These are phyloP conservation scores for Neoascia interrupta DNA, from an alignment of 2,888 invertebrate genomes.

Conservation along the genomic window DNA sequence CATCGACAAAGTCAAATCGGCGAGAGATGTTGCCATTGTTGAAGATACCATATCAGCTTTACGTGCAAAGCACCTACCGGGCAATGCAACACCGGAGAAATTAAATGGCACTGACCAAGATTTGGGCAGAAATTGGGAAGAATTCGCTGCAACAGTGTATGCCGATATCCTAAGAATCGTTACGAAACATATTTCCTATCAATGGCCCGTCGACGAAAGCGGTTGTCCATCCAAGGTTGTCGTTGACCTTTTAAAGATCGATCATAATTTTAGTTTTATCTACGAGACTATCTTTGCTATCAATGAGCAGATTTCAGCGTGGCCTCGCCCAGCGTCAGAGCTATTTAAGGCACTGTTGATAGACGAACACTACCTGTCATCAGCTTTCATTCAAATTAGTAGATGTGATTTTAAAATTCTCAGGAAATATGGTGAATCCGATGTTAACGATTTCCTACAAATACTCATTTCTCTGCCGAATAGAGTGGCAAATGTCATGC, in stretches of 20 bases:
- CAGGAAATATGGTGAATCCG: constrained; percentile 70
- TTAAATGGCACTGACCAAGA: constrained; percentile 81
- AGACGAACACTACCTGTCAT: constrained; percentile 73
- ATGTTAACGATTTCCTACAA: constrained; percentile 81
- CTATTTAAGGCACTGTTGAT: constrained; percentile 72
- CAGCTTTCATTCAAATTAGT: constrained; percentile 73
- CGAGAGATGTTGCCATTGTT: constrained; percentile 76
- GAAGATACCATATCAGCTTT: constrained; percentile 75
- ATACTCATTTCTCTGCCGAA: constrained; percentile 85
- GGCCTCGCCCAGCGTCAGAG: constrained; percentile 63
- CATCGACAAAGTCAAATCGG: constrained; percentile 76
- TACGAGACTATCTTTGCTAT: constrained; percentile 73
- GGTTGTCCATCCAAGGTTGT: constrained; percentile 47
- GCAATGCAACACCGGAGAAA: constrained; percentile 84
- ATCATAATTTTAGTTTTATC: constrained; percentile 75
- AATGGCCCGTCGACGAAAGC: constrained; percentile 81
- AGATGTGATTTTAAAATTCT: constrained; percentile 72
- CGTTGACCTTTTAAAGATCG: constrained; percentile 75
- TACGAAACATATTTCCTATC: constrained; percentile 80
- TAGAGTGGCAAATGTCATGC: constrained; percentile 85
- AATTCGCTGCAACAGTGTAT: constrained; percentile 80
- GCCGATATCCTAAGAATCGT: constrained; percentile 81
- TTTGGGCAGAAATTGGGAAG: constrained; percentile 73
- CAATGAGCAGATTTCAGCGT: constrained; percentile 67
- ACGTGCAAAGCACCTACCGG: constrained; percentile 77